phyloP scores from a whole-genome alignment of 2,797 vertebrate genomes.

The Amblyopsis hoosieri region DNA sequence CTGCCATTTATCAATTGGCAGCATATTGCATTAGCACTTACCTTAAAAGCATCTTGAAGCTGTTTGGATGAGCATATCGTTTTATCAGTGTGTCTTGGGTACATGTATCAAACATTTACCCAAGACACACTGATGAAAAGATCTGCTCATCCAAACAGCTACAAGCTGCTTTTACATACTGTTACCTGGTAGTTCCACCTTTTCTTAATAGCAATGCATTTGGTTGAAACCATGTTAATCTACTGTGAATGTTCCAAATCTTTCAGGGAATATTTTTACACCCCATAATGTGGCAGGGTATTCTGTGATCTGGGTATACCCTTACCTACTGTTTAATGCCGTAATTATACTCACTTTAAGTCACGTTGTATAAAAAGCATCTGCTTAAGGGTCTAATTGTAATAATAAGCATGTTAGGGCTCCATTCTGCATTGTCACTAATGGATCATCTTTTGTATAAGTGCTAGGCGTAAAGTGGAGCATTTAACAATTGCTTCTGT shows the following conservation, averaged over 20 bases:
- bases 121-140: constrained; percentile 33
- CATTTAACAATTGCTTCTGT: constrained; percentile 29
- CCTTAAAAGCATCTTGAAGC: constrained; percentile 38
- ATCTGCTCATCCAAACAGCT: constrained; percentile 54
- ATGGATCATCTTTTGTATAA: neutral
- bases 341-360: no score
- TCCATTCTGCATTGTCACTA: no score
- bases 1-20: constrained; percentile 51
- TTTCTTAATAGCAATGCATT: constrained; percentile 4
- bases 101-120: constrained; percentile 9
- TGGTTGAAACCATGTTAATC: neutral
- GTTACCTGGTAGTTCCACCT: constrained; percentile 28
- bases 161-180: constrained; percentile 31
- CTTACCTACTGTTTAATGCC: no score
- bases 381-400: no score
- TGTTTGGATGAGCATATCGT: constrained; percentile 51
- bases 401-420: no score
- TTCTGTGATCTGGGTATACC: neutral
- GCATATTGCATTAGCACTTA: constrained; percentile 30
- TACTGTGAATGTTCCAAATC: constrained; percentile 22
- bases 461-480: constrained; percentile 6
- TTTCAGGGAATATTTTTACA: constrained; percentile 14
- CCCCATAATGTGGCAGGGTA: constrained; percentile 30
- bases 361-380: no score
- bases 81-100: constrained; percentile 32